Conservation (phyloP, 2,797 vertebrate genomes). For the Typhlichthys subterraneus region DNA sequence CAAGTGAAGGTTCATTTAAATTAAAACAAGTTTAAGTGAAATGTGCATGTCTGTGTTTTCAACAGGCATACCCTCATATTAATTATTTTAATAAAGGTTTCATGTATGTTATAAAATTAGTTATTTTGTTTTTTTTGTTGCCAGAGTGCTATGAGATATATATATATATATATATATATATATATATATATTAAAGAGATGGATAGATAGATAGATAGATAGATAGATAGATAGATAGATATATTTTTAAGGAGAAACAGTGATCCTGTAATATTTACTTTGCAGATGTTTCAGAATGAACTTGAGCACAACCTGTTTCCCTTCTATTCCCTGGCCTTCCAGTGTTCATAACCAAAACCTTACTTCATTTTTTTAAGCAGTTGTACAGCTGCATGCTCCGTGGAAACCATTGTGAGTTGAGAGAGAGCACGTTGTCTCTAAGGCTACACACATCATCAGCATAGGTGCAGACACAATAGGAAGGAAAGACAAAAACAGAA, state of each 20-base stretch:
- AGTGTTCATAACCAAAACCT: conserved; percentile 45
- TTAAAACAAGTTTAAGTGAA: conserved; percentile 38
- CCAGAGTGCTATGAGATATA: neutral
- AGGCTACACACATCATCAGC: conserved; percentile 58
- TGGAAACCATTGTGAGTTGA: conserved; percentile 70
- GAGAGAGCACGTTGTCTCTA: conserved; percentile 54
- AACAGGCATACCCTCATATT: neutral
- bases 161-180: too few relatives aligned
- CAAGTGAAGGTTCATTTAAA: too few relatives aligned
- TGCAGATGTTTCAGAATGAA: conserved; percentile 74
- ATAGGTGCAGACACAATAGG: conserved; percentile 39
- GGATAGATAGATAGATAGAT: neutral
- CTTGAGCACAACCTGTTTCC: conserved; percentile 72
- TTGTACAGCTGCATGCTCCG: conserved; percentile 68
- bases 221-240: neutral
- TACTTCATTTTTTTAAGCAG: conserved; percentile 18
- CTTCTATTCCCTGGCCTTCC: conserved; percentile 62
- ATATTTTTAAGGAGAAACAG: conserved; percentile 41
- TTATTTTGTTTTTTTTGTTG: conserved; percentile 21
- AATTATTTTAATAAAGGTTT: conserved; percentile 14
- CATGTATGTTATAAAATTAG: conserved; percentile 12
- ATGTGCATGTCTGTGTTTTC: conserved; percentile 20
- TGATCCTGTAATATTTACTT: conserved; percentile 61
- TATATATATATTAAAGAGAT: too few relatives aligned
- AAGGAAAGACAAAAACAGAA: conserved; percentile 31